Evolutionary conservation across 2,888 invertebrate genomes (phyloP), one percentile per base, ranked within the genome.

Genomic region (Eilema caniola): DNA sequence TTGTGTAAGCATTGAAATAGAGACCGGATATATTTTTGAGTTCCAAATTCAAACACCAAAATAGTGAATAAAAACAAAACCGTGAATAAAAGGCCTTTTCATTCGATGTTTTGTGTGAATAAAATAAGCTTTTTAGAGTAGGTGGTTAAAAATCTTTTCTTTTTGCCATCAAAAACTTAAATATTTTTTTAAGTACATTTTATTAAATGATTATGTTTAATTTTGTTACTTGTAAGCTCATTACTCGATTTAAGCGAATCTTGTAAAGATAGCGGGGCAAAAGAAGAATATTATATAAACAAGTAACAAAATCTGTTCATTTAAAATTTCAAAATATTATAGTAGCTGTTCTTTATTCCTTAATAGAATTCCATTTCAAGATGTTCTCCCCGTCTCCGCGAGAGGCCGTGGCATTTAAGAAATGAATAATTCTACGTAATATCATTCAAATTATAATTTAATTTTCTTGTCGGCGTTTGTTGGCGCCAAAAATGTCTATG

Each of bases 391-490:
- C 70, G 67, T 25, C 41, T 20, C 41, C 37, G 25, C 66, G 23
- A 66, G 28, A 33, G 23, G 66, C 68, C 56, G 62, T 67, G 67
- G 60, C 75, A 64, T 76, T 62, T 28, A 70, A 61, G 62, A 62
- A 70, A 80, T 76, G 74, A 70, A 72, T 79, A 79, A 79, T 68
- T 74, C 67, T 57, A 63, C 53, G 67, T 70, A 74, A 69, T 69
- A 67, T 72, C 66, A 64, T 57, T 62, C 28, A 73, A 76, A 81
- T 74, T 70, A 63, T 67, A 79, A 80, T 79, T 73, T 65, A 70
- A 80, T 72, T 81, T 74, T 66, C 70, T 64, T 65, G 62, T 67
- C 24, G 60, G 24, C 28, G 62, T 70, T 74, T 70, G 33, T 70
- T 59, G 56, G 16, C 14, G 60, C 69, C 56, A 12, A 66, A 74